A percentile compares a stretch with the other conserved stretches of the same genome.
Conservation (phyloP, 2,888 invertebrate species). For the Synergus japonicus region DNA sequence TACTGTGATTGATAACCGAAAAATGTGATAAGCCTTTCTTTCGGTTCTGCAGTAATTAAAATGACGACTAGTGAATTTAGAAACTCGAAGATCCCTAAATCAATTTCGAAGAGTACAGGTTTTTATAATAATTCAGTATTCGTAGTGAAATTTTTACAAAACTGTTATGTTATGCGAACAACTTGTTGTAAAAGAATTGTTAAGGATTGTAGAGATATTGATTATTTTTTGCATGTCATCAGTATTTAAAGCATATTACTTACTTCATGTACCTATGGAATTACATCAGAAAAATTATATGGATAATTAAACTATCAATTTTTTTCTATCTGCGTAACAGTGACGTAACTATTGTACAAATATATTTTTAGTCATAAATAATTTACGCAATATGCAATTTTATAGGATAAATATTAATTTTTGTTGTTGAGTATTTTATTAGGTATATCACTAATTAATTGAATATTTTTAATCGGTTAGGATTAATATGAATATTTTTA, state of each 20-base stretch:
- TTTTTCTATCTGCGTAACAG: background rate
- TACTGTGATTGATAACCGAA: background rate
- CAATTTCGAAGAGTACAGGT: background rate
- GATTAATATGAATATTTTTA: background rate
- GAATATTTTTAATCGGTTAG: background rate
- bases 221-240: background rate
- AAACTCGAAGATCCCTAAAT: background rate
- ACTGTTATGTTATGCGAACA: background rate
- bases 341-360: background rate
- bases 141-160: background rate
- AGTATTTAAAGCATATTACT: conserved; percentile 6
- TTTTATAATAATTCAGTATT: background rate
- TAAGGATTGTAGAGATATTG: background rate
- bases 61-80: background rate
- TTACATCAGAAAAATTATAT: background rate
- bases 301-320: background rate
- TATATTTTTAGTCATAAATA: background rate
- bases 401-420: background rate
- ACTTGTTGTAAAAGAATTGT: background rate
- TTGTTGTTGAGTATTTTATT: background rate
- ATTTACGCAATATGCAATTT: background rate
- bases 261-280: background rate
- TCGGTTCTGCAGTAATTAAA: background rate
- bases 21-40: background rate
- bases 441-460: background rate